Evolutionary conservation across 2,888 invertebrate genomes (phyloP), one percentile per base, ranked within the genome.

Genomic region (Drosophila koepferae): DNA sequence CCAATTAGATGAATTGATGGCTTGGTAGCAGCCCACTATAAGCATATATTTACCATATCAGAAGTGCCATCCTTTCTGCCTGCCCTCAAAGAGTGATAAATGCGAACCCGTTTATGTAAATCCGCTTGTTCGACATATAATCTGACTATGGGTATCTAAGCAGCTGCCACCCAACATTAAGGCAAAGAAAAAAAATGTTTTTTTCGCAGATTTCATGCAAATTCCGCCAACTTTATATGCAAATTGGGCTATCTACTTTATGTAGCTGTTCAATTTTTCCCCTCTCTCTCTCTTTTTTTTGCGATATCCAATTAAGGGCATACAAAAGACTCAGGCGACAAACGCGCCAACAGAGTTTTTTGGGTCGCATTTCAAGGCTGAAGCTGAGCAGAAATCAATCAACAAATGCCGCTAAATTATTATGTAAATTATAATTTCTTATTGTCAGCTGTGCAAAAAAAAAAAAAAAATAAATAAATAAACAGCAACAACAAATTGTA

Each of bases 361-460:
- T 23, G 43, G 56, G 53, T 48, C 58, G 23, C 23, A 38, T 66
- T 56, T 78, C 71, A 74, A 72, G 82, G 67, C 67, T 63, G 44
- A 34, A 60, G 18, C 49, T 7, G 23, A 58, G 40, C 60, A 59
- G 69, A 89, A 86, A 89, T 89, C 87, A 84, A 81, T 84, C 85
- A 86, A 67, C 66, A 72, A 72, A 73, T 55, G 62, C 65, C 78
- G 65, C 81, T 68, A 84, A 86, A 84, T 77, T 72, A 74, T 74
- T 79, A 74, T 89, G 79, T 72, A 89, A 86, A 86, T 74, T 69
- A 77, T 81, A 72, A 79, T 86, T 84, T 89, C 79, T 68, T 70
- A 64, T 66, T 63, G 56, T 69, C 53, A 62, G 69, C 63, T 56
- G 48, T 63, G 63, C 38, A 41, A 68, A 34, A 54, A 34, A 20